A percentile compares a stretch with the other conserved stretches of the same genome.
Conservation (phyloP, 2,797 vertebrate genomes). For the Eulemur mongoz region DNA sequence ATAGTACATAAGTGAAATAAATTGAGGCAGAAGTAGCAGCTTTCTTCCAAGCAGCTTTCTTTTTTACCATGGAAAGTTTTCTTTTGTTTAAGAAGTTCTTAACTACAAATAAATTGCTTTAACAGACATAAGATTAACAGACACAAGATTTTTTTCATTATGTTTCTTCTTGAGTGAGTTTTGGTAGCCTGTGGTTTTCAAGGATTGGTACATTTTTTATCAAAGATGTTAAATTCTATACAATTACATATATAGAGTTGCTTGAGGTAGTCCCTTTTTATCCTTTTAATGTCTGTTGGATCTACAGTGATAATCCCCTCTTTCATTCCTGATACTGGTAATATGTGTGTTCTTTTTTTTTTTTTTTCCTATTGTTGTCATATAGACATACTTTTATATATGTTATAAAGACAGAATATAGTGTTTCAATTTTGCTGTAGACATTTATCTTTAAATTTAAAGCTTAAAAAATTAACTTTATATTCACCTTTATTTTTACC, state of each 20-base stretch:
- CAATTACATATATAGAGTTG: not conserved
- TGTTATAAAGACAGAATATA: not conserved
- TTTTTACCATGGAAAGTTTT: not conserved
- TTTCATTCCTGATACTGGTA: not conserved
- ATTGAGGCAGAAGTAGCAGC: not conserved
- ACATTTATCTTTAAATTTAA: constrained; percentile 39
- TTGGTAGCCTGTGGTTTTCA: constrained; percentile 18
- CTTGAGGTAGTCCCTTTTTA: not conserved
- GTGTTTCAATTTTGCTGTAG: not conserved
- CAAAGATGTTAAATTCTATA: not conserved
- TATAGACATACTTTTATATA: not conserved
- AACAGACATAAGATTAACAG: not conserved
- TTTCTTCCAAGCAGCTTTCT: constrained; percentile 5
- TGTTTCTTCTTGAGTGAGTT: constrained; percentile 9
- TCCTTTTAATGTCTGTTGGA: not conserved
- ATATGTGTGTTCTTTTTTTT: not conserved
- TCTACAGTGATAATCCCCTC: not conserved
- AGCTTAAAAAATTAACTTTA: not conserved
- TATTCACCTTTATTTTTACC: constrained; percentile 1
- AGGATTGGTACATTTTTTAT: not conserved
- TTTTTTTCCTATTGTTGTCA: not conserved
- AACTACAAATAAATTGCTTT: not conserved
- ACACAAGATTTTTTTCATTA: not conserved
- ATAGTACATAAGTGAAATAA: not conserved
- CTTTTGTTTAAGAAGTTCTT: constrained; percentile 18